Conservation (phyloP, 1,140 invertebrate species). For the Drosophila pandora region DNA sequence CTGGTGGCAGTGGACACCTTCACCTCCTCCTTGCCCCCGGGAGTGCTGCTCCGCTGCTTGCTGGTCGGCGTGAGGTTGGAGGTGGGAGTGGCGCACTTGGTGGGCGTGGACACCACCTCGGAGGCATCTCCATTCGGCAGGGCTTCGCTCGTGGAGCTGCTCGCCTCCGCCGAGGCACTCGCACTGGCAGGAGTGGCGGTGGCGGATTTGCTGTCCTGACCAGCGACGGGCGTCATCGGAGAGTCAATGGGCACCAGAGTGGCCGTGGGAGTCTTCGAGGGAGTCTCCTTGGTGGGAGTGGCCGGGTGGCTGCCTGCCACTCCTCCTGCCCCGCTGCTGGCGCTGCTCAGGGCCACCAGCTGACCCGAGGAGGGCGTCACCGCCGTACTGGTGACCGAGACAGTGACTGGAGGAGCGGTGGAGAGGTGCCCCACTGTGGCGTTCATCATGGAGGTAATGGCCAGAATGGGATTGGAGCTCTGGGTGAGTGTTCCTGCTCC, state of each 20-base stretch:
- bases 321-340: conserved; percentile 11
- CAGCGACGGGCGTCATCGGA: conserved; percentile 19
- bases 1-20: conserved; percentile 65
- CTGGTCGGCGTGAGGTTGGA: conserved; percentile 33
- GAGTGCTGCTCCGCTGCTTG: conserved; percentile 63
- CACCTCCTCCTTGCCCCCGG: conserved; percentile 65
- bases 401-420: conserved; percentile 41
- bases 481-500: conserved; percentile 62
- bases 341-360: conserved; percentile 52
- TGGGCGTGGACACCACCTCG: conserved; percentile 66
- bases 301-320: conserved; percentile 18
- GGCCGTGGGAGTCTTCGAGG: conserved; percentile 50
- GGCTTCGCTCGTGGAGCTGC: conserved; percentile 47
- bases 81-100: conserved; percentile 75
- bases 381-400: conserved; percentile 36
- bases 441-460: conserved; percentile 82
- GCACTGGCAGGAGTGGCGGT: conserved; percentile 4
- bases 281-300: conserved; percentile 60
- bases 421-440: conserved; percentile 64
- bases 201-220: conserved; percentile 22
- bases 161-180: conserved; percentile 48
- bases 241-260: conserved; percentile 83
- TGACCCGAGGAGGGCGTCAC: conserved; percentile 33
- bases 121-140: conserved; percentile 51
- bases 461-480: conserved; percentile 76